phyloP scores from a whole-genome alignment of 2,113 vertebrate genomes.

The Takifugu bimaculatus region DNA sequence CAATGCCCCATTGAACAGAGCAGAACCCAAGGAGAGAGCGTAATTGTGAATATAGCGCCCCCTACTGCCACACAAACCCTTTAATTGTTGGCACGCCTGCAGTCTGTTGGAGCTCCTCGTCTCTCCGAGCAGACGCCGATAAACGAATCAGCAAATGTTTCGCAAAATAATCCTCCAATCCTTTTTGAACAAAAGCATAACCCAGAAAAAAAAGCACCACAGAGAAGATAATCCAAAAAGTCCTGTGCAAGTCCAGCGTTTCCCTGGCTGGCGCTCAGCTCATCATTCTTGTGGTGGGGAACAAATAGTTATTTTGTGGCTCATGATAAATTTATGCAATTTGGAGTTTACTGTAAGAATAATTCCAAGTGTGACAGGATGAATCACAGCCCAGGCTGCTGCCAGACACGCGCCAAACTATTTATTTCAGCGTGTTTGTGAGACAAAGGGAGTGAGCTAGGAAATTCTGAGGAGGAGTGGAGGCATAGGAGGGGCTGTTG shows the following conservation, averaged over 20 bases:
- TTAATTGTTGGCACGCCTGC: no score
- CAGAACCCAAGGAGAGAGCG: slow-evolving; percentile 1
- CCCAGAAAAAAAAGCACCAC: no score
- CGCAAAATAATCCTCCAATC: no score
- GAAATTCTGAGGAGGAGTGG: slow-evolving; percentile 25
- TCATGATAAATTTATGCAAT: not conserved
- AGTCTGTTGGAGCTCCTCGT: no score
- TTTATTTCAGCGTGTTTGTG: not conserved
- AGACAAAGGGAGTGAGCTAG: slow-evolving; percentile 6
- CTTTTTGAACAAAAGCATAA: no score
- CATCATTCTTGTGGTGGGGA: not conserved
- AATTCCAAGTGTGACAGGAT: slow-evolving; percentile 26
- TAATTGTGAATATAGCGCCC: no score
- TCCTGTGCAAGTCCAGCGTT: not conserved
- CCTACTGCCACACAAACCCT: no score
- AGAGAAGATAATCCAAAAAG: no score
- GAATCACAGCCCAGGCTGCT: slow-evolving; percentile 8
- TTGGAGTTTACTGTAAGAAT: slow-evolving; percentile 21
- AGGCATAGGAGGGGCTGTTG: slow-evolving; percentile 33
- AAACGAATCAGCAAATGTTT: no score
- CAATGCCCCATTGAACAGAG: slow-evolving; percentile 24
- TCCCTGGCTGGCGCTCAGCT: not conserved
- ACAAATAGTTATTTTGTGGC: not conserved
- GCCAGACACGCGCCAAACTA: slow-evolving; percentile 5
- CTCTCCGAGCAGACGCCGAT: no score